These are phyloP conservation scores for Ernsta delagoae DNA, from an alignment of 2,888 invertebrate genomes.

Conservation along the genomic window DNA sequence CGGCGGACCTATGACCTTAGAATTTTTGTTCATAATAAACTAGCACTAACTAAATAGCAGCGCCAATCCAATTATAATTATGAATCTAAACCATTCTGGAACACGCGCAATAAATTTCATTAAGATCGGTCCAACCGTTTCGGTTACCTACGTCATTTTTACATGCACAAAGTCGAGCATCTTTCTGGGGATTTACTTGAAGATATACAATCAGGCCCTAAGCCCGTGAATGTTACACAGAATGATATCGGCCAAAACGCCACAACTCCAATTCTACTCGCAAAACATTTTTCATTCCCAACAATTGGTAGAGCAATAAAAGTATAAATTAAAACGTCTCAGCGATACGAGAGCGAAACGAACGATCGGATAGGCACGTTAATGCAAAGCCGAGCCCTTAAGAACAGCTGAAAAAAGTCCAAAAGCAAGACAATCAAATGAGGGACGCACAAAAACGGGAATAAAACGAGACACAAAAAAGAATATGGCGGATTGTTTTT, in stretches of 20 bases:
- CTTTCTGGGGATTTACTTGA: too few relatives aligned
- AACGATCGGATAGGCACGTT: slow-evolving; percentile 66
- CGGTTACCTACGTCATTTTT: too few relatives aligned
- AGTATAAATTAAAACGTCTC: slow-evolving; percentile 81
- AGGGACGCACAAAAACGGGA: slow-evolving; percentile 81
- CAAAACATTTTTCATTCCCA: slow-evolving; percentile 40
- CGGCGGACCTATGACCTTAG: too few relatives aligned
- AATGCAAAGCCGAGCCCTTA: slow-evolving; percentile 67
- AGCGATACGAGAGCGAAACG: slow-evolving; percentile 60
- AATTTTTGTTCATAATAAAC: too few relatives aligned
- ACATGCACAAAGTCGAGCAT: too few relatives aligned
- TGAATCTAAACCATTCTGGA: too few relatives aligned
- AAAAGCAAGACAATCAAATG: slow-evolving; percentile 82
- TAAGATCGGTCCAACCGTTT: too few relatives aligned
- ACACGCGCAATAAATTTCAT: too few relatives aligned
- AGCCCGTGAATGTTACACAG: background rate
- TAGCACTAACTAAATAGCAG: too few relatives aligned
- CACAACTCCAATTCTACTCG: slow-evolving; percentile 14
- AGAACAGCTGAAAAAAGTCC: slow-evolving; percentile 60
- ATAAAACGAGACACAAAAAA: slow-evolving; percentile 79
- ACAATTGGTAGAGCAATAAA: slow-evolving; percentile 53
- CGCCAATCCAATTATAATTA: too few relatives aligned
- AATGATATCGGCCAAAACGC: slow-evolving; percentile 5
- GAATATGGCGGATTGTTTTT: slow-evolving; percentile 85
- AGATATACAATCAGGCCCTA: too few relatives aligned